phyloP scores from a whole-genome alignment of 2,113 vertebrate genomes.

The Mugil cephalus region DNA sequence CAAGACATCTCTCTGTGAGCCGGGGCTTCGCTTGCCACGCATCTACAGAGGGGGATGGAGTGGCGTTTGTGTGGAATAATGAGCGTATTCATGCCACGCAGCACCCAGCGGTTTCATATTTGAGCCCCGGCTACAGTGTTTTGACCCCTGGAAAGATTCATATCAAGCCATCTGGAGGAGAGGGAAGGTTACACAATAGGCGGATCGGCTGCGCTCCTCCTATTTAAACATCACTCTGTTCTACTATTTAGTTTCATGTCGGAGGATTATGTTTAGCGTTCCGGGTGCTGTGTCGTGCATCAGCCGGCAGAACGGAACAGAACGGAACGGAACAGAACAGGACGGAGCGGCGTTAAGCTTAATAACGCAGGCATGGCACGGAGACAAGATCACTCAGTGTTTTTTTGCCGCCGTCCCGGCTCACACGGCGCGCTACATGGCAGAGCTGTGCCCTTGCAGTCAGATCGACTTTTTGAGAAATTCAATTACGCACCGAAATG shows the following conservation, averaged over 20 bases:
- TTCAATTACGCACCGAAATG: conserved; percentile 69
- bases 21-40: not conserved
- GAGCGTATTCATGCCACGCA: conserved; percentile 36
- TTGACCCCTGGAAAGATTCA: conserved; percentile 60
- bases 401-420: conserved; percentile 17
- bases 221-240: conserved; percentile 72
- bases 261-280: conserved; percentile 71
- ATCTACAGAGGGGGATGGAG: conserved; percentile 15
- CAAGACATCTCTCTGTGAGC: conserved; percentile 27
- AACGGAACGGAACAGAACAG: too few species aligned
- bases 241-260: conserved; percentile 70
- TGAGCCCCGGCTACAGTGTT: conserved; percentile 50
- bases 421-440: conserved; percentile 19
- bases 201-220: conserved; percentile 73
- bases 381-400: conserved; percentile 35
- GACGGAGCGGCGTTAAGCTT: conserved; percentile 53
- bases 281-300: conserved; percentile 74
- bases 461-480: conserved; percentile 61
- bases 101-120: conserved; percentile 41
- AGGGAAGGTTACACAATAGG: conserved; percentile 69
- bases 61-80: conserved; percentile 30
- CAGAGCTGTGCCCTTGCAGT: conserved; percentile 52
- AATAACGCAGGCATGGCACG: conserved; percentile 49
- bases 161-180: conserved; percentile 69
- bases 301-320: conserved; percentile 56